phyloP scores from a whole-genome alignment of 2,797 vertebrate species.

The Sphenopsis melanotis region DNA sequence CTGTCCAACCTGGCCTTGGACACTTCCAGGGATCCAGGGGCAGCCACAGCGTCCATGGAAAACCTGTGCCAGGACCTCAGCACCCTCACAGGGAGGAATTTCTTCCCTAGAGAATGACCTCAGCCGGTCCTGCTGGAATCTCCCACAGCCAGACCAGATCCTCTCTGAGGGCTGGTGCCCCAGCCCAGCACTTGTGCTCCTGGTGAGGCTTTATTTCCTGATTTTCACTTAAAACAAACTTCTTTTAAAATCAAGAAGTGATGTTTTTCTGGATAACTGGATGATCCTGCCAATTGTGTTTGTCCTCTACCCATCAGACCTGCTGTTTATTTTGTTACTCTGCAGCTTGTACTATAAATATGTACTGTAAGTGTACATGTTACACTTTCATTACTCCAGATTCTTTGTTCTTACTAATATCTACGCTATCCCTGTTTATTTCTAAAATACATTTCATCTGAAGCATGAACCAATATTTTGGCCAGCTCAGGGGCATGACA shows the following conservation, averaged over 20 bases:
- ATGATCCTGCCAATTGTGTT: background rate
- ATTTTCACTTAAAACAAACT: background rate
- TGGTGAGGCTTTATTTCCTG: background rate
- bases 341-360: background rate
- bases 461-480: background rate
- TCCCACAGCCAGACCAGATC: background rate
- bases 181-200: background rate
- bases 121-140: background rate
- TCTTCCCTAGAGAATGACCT: background rate
- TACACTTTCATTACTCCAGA: background rate
- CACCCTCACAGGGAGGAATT: background rate
- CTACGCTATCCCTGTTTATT: background rate
- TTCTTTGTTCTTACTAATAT: background rate
- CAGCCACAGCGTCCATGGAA: background rate
- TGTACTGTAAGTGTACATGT: background rate
- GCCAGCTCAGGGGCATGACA: background rate
- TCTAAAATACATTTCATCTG: background rate
- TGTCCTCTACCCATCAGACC: background rate
- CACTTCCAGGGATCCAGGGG: background rate
- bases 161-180: background rate
- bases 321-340: background rate
- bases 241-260: background rate
- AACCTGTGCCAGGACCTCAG: background rate
- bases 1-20: background rate
- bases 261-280: background rate